Conservation (phyloP, 2,888 invertebrate species). For the Campaea margaritaria region DNA sequence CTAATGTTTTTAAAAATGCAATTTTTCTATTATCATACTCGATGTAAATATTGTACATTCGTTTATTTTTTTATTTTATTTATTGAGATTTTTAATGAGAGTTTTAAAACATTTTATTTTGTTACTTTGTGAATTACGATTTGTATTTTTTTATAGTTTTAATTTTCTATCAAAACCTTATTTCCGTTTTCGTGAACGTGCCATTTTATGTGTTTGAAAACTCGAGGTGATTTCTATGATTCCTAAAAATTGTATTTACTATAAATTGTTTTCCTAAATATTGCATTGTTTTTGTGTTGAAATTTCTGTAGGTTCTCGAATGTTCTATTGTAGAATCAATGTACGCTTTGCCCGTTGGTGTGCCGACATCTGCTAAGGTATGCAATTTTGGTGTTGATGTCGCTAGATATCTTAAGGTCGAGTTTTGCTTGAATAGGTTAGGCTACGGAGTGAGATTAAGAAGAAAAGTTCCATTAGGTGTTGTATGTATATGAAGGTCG, state of each 20-base stretch:
- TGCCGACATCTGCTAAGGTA: slow-evolving; percentile 51
- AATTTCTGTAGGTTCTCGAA: slow-evolving; percentile 75
- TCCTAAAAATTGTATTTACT: slow-evolving; percentile 60
- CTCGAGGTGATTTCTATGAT: slow-evolving; percentile 64
- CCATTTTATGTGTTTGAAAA: slow-evolving; percentile 67
- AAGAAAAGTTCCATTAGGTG: slow-evolving; percentile 28
- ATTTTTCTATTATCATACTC: slow-evolving; percentile 76
- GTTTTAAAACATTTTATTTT: slow-evolving; percentile 76
- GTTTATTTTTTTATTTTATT: slow-evolving; percentile 72
- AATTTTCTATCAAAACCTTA: slow-evolving; percentile 46
- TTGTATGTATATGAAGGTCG: slow-evolving; percentile 21
- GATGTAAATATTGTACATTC: slow-evolving; percentile 84
- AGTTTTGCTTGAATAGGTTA: slow-evolving; percentile 45
- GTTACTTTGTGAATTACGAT: slow-evolving; percentile 64
- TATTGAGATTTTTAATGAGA: slow-evolving; percentile 76
- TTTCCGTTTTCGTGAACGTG: slow-evolving; percentile 58
- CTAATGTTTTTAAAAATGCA: slow-evolving; percentile 66
- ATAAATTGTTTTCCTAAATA: slow-evolving; percentile 42
- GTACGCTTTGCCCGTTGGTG: slow-evolving; percentile 73
- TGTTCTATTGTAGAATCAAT: slow-evolving; percentile 82
- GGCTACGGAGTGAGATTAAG: slow-evolving; percentile 35
- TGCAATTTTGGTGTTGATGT: slow-evolving; percentile 40
- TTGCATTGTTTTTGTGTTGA: slow-evolving; percentile 55
- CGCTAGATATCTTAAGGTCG: slow-evolving; percentile 42
- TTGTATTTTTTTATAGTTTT: slow-evolving; percentile 55